Percentiles rank a stretch among this genome's conserved stretches.
phyloP scores from a whole-genome alignment of 2,113 vertebrate genomes.

The Bubalus kerabau region DNA sequence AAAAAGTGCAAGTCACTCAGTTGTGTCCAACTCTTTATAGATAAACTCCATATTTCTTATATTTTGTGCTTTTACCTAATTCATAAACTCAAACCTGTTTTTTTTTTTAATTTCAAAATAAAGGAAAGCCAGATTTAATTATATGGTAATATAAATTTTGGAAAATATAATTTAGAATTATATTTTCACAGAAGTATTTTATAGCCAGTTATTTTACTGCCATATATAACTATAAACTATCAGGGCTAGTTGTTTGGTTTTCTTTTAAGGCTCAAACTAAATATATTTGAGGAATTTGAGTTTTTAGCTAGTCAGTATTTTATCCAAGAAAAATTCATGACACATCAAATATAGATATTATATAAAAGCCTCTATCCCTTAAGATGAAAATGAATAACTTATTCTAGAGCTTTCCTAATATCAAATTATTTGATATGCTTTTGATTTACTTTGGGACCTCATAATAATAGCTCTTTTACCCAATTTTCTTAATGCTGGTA shows the following conservation, averaged over 20 bases:
- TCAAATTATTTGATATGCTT: background rate
- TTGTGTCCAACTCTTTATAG: background rate
- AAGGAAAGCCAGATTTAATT: constrained; percentile 9
- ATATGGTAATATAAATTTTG: background rate
- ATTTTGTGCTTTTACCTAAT: background rate
- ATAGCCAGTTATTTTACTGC: background rate
- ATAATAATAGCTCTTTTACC: background rate
- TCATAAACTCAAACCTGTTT: background rate
- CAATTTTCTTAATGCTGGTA: background rate
- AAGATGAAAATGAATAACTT: constrained; percentile 30
- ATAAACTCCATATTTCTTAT: background rate
- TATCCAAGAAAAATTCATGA: constrained; percentile 26
- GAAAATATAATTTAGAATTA: constrained; percentile 18
- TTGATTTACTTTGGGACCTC: background rate
- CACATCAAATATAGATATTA: background rate
- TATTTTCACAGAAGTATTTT: background rate
- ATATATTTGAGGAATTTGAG: background rate
- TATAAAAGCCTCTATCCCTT: background rate
- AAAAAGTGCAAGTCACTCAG: background rate
- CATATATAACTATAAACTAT: background rate
- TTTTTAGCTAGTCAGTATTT: background rate
- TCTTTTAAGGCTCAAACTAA: constrained; percentile 23
- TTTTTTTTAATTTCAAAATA: background rate
- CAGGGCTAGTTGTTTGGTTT: background rate
- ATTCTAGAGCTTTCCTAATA: background rate